Base-by-base conservation (phyloP, 2,888 invertebrate species). In the Erpobdella octoculata region DNA sequence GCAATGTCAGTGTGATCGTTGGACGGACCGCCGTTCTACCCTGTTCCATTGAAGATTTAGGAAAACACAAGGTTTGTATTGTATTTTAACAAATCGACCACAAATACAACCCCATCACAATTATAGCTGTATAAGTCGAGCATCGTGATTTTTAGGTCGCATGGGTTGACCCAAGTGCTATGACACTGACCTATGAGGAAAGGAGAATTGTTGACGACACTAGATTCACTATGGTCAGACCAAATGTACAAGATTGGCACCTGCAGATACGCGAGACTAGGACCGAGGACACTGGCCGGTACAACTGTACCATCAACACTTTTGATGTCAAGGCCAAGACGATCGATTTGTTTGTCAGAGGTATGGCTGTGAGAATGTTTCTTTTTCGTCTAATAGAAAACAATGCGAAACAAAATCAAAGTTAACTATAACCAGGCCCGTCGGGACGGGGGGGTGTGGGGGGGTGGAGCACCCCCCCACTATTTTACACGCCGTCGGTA, bases 251-350 rank as follows among this genome's bases (percentile, higher is more conserved):
- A 62, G 79, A 80, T 70, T 81, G 81, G 81, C 79, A 80, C 74
- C 76, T 81, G 15, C 77, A 78, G 71, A 79, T 81, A n/a, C 74
- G 79, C 38, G 73, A 73, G 62, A 59, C 46, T 3, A 48, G 41
- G 46, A 77, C 77, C 74, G 77, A 76, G 61, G 81, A 81, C 76
- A 77, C 78, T 38, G 81, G 81, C 12, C 77, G 76, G 64, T 81
- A 81, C 74, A 78, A 78, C 74, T 81, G 81, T 67, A 78, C 79
- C 65, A 77, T 81, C 68, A 81, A 81, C 77, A 79, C 80, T 4
- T 73, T 72, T n/a, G 80, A 80, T 6, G 77, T 78, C 38, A 76
- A 76, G 72, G 76, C 74, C 64, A 81, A 80, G 69, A 71, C 75
- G 37, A 77, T 81, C 37, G 72, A 76, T 25, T 76, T 81, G 6